Base-by-base conservation (phyloP, 2,888 invertebrate genomes). In the Drosophila trichaetosa region DNA sequence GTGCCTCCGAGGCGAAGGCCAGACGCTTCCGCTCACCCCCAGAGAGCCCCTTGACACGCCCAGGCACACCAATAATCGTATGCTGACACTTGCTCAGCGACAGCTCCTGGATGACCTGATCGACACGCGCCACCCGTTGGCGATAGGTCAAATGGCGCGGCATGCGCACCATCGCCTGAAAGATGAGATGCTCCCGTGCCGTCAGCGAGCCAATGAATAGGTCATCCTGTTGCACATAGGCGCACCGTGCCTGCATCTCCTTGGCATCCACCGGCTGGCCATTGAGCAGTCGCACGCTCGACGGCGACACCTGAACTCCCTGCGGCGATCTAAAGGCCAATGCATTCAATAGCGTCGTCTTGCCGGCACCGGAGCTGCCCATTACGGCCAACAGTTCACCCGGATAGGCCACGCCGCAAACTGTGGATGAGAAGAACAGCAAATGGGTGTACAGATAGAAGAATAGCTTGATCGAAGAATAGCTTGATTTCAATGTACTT, bases 1-100 rank as follows among this genome's bases (percentile, higher is more conserved):
- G 94, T 4, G 98, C 96, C 94, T 99, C 99, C n/a, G 98, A 97
- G 24, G 99, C 99, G 92, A 99, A 99, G 0, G 99, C 97, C 16
- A 99, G 94, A 66, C 99, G 94, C 92, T 99, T 99, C 95, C 97
- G 97, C 94, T 99, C 99, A 0, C 99, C 99, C 0, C 99, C 99
- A 0, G 98, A 99, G 69, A 99, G 96, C 0, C 99, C 98, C 94
- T 98, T 98, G 46, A 97, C 94, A 27, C 97, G 94, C 0, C 98
- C 99, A 0, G 97, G 96, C 53, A 96, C 95, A 0, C 99, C 99
- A 70, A 99, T 99, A 48, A 96, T 95, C 16, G 98, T 98, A 90
- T 99, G 95, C 92, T 96, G 96, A 93, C 99, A 99, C 93, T 98
- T 98, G 38, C 95, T 95, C 58, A 99, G 94, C 5, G 98, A 97